Conservation (phyloP, 2,113 vertebrate species). For the Hydropotes inermis region DNA sequence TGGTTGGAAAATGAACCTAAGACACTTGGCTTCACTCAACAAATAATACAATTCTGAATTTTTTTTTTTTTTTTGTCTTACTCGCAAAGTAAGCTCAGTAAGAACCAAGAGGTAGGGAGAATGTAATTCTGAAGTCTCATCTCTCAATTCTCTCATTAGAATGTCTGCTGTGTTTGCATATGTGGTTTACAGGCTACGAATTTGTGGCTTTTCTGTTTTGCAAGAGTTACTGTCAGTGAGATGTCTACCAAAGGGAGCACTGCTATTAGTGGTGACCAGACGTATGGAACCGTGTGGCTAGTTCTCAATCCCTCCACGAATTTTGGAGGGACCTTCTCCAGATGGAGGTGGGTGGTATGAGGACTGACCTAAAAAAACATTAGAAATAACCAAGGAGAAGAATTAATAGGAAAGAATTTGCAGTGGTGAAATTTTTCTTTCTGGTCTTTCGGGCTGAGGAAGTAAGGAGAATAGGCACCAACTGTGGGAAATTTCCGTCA, state of each 20-base stretch:
- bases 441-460: slow-evolving; percentile 44
- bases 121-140: background rate
- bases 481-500: slow-evolving; percentile 60
- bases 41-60: background rate
- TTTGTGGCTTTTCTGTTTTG: slow-evolving; percentile 71
- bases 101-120: background rate
- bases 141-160: background rate
- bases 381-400: slow-evolving; percentile 10
- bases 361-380: background rate
- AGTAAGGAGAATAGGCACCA: slow-evolving; percentile 19
- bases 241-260: slow-evolving; percentile 19
- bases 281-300: background rate
- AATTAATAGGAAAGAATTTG: background rate
- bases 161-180: slow-evolving; percentile 57
- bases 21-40: background rate
- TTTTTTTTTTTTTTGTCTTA: background rate
- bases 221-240: slow-evolving; percentile 56
- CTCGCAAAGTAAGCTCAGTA: background rate
- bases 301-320: background rate
- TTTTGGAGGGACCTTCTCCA: slow-evolving; percentile 44
- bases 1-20: background rate
- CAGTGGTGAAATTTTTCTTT: slow-evolving; percentile 12
- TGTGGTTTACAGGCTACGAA: slow-evolving; percentile 56
- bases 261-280: slow-evolving; percentile 42
- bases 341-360: slow-evolving; percentile 40